phyloP scores from a whole-genome alignment of 35 echinoderm and acorn worm genomes.

The Stichopus chloronotus region DNA sequence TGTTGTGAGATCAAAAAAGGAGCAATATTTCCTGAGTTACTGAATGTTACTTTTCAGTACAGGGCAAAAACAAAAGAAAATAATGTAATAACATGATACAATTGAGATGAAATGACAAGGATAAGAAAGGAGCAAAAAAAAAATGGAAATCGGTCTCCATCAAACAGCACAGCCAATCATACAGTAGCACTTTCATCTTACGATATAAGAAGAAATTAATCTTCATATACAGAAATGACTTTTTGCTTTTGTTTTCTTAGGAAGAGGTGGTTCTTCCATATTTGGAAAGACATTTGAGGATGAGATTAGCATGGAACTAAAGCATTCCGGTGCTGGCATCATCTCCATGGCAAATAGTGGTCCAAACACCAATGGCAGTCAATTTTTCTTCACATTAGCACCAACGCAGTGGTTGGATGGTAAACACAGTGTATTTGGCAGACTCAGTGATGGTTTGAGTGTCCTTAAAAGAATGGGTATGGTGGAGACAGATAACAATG shows the following conservation, averaged over 20 bases:
- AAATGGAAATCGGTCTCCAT: too few species aligned
- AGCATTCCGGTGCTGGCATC: slow-evolving; percentile 92
- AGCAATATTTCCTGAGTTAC: too few species aligned
- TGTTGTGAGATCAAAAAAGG: too few species aligned
- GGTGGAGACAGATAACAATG: slow-evolving; percentile 83
- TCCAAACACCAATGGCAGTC: slow-evolving; percentile 95
- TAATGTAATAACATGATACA: too few species aligned
- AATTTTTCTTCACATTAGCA: slow-evolving; percentile 93
- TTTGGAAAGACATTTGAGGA: slow-evolving; percentile 89
- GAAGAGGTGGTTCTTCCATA: slow-evolving; percentile 89
- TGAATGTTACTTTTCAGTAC: too few species aligned
- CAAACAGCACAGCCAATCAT: too few species aligned
- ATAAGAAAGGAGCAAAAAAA: too few species aligned
- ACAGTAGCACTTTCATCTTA: too few species aligned
- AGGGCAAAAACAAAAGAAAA: too few species aligned
- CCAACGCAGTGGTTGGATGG: slow-evolving; percentile 88
- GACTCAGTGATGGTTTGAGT: slow-evolving; percentile 69
- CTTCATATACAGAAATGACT: neutral
- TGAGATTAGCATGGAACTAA: slow-evolving; percentile 83
- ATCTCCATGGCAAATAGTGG: slow-evolving; percentile 99
- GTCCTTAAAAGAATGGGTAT: slow-evolving; percentile 89
- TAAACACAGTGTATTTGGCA: slow-evolving; percentile 92
- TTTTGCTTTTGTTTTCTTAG: slow-evolving; percentile 45
- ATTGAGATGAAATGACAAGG: too few species aligned
- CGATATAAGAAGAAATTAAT: neutral